Conservation (phyloP, 2,113 vertebrate genomes). For the Capricornis sumatraensis region DNA sequence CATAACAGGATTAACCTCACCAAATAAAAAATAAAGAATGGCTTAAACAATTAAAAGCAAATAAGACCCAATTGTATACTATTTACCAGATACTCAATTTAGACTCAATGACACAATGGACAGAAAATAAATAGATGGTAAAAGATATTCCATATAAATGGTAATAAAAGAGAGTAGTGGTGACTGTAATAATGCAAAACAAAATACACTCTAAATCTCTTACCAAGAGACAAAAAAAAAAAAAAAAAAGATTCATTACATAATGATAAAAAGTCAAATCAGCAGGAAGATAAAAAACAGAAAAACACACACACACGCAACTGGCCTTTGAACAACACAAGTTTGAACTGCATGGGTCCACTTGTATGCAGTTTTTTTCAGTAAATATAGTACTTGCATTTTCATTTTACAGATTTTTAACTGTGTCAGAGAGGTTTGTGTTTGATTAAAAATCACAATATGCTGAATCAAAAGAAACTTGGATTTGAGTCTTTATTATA, state of each 20-base stretch:
- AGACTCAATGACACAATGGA: not conserved
- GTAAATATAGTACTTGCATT: not conserved
- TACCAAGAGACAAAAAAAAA: not conserved
- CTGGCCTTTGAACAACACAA: not conserved
- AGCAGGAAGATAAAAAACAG: not conserved
- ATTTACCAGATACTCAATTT: not conserved
- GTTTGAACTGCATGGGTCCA: not conserved
- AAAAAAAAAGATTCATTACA: not conserved
- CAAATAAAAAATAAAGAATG: not conserved
- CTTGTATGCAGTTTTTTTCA: not conserved
- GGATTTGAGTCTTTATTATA: not conserved
- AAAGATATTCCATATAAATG: not conserved
- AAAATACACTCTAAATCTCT: not conserved
- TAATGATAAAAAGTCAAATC: not conserved
- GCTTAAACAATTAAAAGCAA: not conserved
- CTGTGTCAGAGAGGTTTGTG: not conserved
- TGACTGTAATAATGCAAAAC: not conserved
- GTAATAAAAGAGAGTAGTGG: not conserved
- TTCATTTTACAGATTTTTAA: not conserved
- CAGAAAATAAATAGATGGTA: not conserved
- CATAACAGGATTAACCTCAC: not conserved
- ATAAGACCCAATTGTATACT: not conserved
- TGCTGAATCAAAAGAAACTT: not conserved
- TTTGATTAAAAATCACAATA: not conserved
- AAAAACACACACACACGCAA: not conserved